phyloP scores from a whole-genome alignment of 2,113 vertebrate species.

The Oophaga pumilio region DNA sequence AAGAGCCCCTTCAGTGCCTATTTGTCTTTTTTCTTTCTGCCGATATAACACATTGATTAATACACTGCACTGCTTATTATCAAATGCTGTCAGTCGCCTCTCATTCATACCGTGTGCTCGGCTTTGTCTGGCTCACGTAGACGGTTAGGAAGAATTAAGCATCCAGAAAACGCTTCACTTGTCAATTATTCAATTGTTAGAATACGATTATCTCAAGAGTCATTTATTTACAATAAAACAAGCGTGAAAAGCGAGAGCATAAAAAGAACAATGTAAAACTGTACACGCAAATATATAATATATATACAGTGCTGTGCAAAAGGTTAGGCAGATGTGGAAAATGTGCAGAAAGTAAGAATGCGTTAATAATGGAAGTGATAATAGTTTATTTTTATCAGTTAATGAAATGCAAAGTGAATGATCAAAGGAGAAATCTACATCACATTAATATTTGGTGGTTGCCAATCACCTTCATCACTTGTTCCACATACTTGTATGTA shows the following conservation, averaged over 20 bases:
- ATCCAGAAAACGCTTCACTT: slow-evolving; percentile 1
- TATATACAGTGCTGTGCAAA: too few relatives aligned
- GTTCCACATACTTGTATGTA: too few relatives aligned
- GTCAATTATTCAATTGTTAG: slow-evolving; percentile 36
- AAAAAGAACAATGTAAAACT: too few relatives aligned
- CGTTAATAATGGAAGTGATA: too few relatives aligned
- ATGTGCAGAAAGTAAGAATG: too few relatives aligned
- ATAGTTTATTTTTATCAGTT: too few relatives aligned
- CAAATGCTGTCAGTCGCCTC: neutral
- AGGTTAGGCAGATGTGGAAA: too few relatives aligned
- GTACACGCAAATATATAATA: too few relatives aligned
- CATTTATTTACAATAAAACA: slow-evolving; percentile 26
- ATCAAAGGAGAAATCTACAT: too few relatives aligned
- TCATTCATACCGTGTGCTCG: neutral
- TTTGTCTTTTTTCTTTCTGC: neutral
- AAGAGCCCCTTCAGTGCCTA: neutral
- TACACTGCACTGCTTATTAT: neutral
- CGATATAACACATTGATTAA: neutral
- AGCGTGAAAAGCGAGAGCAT: neutral
- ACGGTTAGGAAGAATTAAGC: slow-evolving; percentile 19
- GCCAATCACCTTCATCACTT: too few relatives aligned
- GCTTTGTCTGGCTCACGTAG: neutral
- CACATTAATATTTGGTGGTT: too few relatives aligned
- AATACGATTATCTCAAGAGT: slow-evolving; percentile 12
- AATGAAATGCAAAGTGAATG: too few relatives aligned